phyloP scores from a whole-genome alignment of 1,140 invertebrate species.

The Drosophila athabasca region DNA sequence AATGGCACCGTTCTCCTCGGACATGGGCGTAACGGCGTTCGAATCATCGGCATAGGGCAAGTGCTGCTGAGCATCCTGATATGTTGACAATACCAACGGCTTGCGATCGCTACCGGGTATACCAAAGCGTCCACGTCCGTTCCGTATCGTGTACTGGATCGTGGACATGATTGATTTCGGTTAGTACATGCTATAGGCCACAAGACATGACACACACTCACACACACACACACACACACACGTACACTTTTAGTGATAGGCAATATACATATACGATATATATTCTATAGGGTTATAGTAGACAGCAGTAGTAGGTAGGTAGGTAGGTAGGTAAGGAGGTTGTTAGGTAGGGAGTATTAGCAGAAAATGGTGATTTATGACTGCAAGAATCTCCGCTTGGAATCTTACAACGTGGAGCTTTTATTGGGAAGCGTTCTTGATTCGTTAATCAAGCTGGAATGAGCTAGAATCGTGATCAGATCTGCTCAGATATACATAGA shows the following conservation, averaged over 20 bases:
- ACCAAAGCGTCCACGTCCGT: constrained; percentile 88
- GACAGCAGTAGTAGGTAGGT: constrained; percentile 45
- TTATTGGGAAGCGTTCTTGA: too few species aligned
- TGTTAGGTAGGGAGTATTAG: constrained; percentile 31
- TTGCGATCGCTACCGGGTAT: constrained; percentile 93
- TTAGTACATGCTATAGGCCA: constrained; percentile 49
- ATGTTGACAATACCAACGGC: constrained; percentile 96
- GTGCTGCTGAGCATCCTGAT: constrained; percentile 97
- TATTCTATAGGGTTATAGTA: constrained; percentile 19
- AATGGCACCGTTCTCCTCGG: constrained; percentile 97
- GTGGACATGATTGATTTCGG: constrained; percentile 17
- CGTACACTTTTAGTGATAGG: constrained; percentile 19
- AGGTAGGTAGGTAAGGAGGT: constrained; percentile 14
- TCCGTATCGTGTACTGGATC: constrained; percentile 88
- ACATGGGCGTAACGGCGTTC: constrained; percentile 98
- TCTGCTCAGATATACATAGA: too few species aligned
- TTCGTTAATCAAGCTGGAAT: too few species aligned
- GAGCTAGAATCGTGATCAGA: too few species aligned
- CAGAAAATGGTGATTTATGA: constrained; percentile 61
- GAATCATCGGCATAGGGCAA: constrained; percentile 98
- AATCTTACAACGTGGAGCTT: too few species aligned
- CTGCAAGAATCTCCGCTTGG: constrained; percentile 7
- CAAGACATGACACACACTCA: constrained; percentile 12
- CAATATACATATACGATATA: constrained; percentile 22
- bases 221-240: constrained; percentile 11